Percentiles rank a stretch among this genome's conserved stretches.
phyloP scores from a whole-genome alignment of 2,797 vertebrate genomes.

The Sarcophilus harrisii region DNA sequence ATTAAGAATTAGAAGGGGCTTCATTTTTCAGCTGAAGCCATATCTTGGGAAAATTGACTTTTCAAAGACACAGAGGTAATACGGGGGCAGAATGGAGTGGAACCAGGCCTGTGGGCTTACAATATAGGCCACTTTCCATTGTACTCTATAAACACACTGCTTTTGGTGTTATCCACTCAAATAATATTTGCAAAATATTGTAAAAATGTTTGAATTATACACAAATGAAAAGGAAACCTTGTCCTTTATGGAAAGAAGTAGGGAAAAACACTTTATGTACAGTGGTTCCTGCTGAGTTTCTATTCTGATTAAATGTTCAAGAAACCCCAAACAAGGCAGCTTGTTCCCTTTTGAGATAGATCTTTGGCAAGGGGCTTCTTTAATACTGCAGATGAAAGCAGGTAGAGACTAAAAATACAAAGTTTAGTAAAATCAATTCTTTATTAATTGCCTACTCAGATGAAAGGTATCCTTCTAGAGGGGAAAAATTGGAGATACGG shows the following conservation, averaged over 20 bases:
- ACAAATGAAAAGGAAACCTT: slow-evolving; percentile 39
- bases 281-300: slow-evolving; percentile 49
- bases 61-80: not conserved
- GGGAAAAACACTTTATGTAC: slow-evolving; percentile 63
- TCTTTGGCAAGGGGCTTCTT: slow-evolving; percentile 34
- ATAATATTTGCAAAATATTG: not conserved
- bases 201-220: slow-evolving; percentile 64
- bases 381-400: slow-evolving; percentile 3
- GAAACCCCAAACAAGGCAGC: slow-evolving; percentile 20
- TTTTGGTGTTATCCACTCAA: not conserved
- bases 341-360: slow-evolving; percentile 47
- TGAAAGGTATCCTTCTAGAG: not conserved
- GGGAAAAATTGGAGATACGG: not conserved
- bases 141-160: not conserved
- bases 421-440: slow-evolving; percentile 33
- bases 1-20: not conserved
- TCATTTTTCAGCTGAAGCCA: not conserved
- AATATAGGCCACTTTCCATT: not conserved
- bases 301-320: slow-evolving; percentile 53
- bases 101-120: not conserved
- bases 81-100: not conserved
- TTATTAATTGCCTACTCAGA: slow-evolving; percentile 29
- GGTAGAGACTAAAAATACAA: slow-evolving; percentile 22
- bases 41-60: not conserved
- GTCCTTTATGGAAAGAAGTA: slow-evolving; percentile 57